These are phyloP conservation scores for Catalaphyllia jardinei DNA, from an alignment of 64 coral and sea anemone genomes.

Conservation along the genomic window DNA sequence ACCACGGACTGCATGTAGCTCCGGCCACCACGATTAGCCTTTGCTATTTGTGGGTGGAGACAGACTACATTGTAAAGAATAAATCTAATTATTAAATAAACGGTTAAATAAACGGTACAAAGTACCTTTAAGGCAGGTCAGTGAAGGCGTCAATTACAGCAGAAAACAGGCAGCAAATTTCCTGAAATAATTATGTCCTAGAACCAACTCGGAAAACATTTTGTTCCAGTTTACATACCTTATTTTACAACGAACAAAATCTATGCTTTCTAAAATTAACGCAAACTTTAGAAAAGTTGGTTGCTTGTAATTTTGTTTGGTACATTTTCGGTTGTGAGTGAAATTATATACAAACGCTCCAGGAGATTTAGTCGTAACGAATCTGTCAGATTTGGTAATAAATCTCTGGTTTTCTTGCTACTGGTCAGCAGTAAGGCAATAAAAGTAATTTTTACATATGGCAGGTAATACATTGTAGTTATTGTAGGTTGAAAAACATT, in stretches of 20 bases:
- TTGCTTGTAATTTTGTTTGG: background rate
- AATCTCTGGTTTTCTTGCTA: background rate
- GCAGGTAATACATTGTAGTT: background rate
- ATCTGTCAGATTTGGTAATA: background rate
- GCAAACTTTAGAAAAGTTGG: no score
- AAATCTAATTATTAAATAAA: no score
- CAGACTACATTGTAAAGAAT: no score
- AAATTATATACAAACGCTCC: background rate
- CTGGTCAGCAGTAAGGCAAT: background rate
- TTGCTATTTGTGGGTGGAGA: no score
- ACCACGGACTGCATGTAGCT: no score
- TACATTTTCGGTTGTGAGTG: background rate
- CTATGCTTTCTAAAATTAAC: no score
- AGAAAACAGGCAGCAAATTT: background rate
- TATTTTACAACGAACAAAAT: no score
- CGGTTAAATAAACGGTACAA: no score
- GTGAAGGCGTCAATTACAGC: background rate
- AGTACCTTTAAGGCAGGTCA: background rate
- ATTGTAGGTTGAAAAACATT: background rate
- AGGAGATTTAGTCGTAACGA: background rate
- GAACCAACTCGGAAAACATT: background rate
- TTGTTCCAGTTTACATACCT: background rate
- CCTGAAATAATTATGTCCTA: background rate
- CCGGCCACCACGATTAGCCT: no score
- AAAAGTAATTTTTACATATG: background rate